Percentiles rank a stretch among this genome's conserved stretches.
Conservation (phyloP, 2,888 invertebrate genomes). For the Diaperis boleti region DNA sequence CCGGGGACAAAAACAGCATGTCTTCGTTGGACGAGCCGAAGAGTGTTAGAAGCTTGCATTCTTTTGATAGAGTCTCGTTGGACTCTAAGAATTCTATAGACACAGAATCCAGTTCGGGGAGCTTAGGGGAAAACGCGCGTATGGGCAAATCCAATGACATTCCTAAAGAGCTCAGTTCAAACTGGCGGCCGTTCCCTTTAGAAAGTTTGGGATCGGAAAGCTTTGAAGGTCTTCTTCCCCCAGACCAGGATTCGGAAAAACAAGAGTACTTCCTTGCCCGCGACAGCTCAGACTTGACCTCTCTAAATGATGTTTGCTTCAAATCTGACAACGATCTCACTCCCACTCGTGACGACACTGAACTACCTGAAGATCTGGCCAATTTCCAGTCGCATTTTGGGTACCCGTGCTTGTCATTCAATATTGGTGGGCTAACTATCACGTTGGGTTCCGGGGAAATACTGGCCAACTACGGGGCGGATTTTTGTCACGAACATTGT, state of each 20-base stretch:
- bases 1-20: constrained; percentile 62
- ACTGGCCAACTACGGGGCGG: constrained; percentile 71
- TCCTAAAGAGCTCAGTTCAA: constrained; percentile 78
- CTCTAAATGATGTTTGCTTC: constrained; percentile 59
- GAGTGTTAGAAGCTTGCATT: constrained; percentile 56
- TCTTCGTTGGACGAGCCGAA: constrained; percentile 63
- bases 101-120: constrained; percentile 82
- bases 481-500: constrained; percentile 82
- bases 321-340: constrained; percentile 68
- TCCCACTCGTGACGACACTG: constrained; percentile 73
- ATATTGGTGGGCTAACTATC: constrained; percentile 69
- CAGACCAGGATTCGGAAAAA: constrained; percentile 73
- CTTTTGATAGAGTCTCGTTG: constrained; percentile 66
- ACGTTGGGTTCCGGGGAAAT: constrained; percentile 75
- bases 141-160: constrained; percentile 70
- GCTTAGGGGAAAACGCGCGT: constrained; percentile 77
- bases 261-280: constrained; percentile 64
- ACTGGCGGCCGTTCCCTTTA: constrained; percentile 86
- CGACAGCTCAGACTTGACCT: constrained; percentile 60
- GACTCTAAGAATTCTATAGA: constrained; percentile 81
- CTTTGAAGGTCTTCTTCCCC: constrained; percentile 84
- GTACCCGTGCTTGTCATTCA: constrained; percentile 74
- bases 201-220: constrained; percentile 90
- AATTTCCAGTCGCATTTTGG: constrained; percentile 82
- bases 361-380: constrained; percentile 81